Conservation (phyloP, 2,888 invertebrate species). For the Cephus nigrinus region DNA sequence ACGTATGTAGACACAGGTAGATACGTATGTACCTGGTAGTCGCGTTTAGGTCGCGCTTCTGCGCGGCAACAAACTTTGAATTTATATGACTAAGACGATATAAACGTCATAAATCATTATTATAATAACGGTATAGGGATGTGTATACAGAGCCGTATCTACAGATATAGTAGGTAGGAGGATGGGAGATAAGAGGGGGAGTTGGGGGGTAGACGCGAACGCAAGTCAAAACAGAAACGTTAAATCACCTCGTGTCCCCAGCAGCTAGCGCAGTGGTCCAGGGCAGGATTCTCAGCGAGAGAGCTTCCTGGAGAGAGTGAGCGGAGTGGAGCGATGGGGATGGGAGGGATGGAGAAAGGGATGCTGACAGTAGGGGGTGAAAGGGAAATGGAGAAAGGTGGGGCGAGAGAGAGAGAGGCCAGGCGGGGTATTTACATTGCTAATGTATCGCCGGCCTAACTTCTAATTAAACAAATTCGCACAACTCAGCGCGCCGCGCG, state of each 20-base stretch:
- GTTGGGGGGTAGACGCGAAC: constrained; percentile 3
- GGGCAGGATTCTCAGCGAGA: not conserved
- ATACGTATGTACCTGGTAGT: not conserved
- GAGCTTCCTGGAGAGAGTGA: not conserved
- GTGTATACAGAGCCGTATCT: constrained; percentile 22
- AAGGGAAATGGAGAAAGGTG: constrained; percentile 13
- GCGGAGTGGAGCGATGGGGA: constrained; percentile 11
- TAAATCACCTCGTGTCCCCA: constrained; percentile 46
- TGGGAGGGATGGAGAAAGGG: constrained; percentile 19
- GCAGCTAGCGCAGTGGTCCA: constrained; percentile 18
- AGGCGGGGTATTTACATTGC: constrained; percentile 61
- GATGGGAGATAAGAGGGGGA: not conserved
- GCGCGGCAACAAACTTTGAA: constrained; percentile 53
- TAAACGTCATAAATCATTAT: constrained; percentile 57
- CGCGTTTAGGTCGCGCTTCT: not conserved
- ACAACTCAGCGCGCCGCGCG: constrained; percentile 55
- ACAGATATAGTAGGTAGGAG: not conserved
- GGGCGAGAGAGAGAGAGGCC: constrained; percentile 22
- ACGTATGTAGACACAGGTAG: not conserved
- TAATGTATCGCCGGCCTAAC: constrained; percentile 65
- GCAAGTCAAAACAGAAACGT: constrained; percentile 43
- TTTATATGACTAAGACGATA: constrained; percentile 58
- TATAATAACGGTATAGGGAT: constrained; percentile 45
- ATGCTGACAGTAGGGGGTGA: constrained; percentile 14
- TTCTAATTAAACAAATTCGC: constrained; percentile 67